Evolutionary conservation across 2,113 vertebrate species (phyloP).

Genomic region (Pluvianellus socialis): DNA sequence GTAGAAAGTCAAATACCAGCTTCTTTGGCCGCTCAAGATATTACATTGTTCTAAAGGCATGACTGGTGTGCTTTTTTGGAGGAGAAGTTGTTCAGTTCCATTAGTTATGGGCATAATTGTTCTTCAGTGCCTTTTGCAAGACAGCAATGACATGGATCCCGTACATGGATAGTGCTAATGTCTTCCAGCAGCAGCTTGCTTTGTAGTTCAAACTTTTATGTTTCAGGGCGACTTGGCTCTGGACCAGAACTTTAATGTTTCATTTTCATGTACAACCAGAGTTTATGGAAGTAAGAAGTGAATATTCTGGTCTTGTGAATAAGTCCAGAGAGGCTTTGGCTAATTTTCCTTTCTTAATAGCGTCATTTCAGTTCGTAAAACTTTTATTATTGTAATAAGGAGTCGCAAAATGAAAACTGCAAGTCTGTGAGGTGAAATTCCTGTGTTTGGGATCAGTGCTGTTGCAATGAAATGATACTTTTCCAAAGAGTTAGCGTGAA

Average conservation of each 20-base stretch:
- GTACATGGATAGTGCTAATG: background rate
- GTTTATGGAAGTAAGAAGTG: conserved; percentile 24
- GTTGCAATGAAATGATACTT: background rate
- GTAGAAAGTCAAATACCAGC: background rate
- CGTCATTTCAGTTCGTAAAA: conserved; percentile 24
- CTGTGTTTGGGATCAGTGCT: background rate
- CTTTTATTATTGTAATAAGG: conserved; percentile 24
- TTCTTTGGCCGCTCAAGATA: background rate
- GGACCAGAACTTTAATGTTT: conserved; percentile 17
- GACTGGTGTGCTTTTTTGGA: background rate
- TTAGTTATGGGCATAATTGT: background rate
- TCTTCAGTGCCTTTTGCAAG: conserved; percentile 15
- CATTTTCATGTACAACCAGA: conserved; percentile 14
- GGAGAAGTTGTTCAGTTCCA: background rate
- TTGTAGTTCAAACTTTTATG: background rate
- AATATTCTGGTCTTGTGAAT: conserved; percentile 3
- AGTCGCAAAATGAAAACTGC: conserved; percentile 11
- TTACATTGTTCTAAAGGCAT: background rate
- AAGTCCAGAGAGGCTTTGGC: conserved; percentile 6
- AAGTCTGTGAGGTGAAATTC: background rate
- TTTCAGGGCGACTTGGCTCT: conserved; percentile 2
- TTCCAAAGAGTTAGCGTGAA: background rate
- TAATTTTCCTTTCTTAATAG: conserved; percentile 44
- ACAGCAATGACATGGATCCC: background rate
- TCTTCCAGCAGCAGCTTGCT: conserved; percentile 14